These are phyloP conservation scores for Isoperla grammatica DNA, from an alignment of 2,888 invertebrate species.

Conservation along the genomic window DNA sequence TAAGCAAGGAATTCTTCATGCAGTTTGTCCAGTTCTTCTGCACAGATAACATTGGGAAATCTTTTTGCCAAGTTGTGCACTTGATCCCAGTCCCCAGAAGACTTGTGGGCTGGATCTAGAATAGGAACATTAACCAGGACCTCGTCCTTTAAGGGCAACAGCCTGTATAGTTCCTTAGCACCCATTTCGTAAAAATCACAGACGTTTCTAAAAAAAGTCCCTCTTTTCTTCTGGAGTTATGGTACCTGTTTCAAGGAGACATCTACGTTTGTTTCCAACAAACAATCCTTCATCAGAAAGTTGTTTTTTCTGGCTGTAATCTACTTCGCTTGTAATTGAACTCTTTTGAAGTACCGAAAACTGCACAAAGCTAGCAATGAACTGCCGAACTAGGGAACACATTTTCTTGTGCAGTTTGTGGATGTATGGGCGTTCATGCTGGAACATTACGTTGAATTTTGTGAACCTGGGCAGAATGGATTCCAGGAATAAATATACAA, in stretches of 20 bases:
- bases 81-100: slow-evolving; percentile 3
- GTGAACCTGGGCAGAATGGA: background rate
- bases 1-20: background rate
- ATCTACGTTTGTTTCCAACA: background rate
- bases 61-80: background rate
- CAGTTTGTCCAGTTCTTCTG: background rate
- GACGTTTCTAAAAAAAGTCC: background rate
- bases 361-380: slow-evolving; percentile 1
- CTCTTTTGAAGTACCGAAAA: background rate
- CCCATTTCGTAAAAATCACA: background rate
- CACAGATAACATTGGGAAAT: background rate
- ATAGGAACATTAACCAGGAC: background rate
- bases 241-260: background rate
- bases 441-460: slow-evolving; percentile 2
- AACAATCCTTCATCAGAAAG: background rate
- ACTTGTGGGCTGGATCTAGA: background rate
- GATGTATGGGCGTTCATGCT: background rate
- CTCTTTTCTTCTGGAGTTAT: background rate
- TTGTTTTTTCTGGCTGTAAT: background rate
- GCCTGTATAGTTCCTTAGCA: slow-evolving; percentile 2
- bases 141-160: background rate
- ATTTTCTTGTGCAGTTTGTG: slow-evolving; percentile 8
- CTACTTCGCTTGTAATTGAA: background rate
- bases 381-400: slow-evolving; percentile 7
- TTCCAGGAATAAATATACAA: background rate